phyloP scores from a whole-genome alignment of 2,797 vertebrate genomes.

The Pantherophis alleghaniensis region DNA sequence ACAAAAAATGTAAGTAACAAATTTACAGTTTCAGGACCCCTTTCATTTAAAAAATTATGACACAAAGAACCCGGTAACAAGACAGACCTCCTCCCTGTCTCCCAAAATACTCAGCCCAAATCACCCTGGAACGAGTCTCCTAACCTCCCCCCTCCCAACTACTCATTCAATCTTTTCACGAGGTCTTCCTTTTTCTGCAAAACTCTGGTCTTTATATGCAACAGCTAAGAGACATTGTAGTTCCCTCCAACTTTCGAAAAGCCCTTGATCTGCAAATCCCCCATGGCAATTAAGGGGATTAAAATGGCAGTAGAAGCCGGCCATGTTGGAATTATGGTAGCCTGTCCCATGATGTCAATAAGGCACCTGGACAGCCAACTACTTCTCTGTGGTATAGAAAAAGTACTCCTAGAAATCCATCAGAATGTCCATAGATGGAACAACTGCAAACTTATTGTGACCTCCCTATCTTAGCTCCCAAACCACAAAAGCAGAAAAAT shows the following conservation, averaged over 20 bases:
- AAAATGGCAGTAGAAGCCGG: neutral
- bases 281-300: neutral
- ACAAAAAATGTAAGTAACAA: neutral
- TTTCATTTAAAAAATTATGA: neutral
- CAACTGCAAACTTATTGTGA: neutral
- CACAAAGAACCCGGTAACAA: neutral
- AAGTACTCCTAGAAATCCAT: neutral
- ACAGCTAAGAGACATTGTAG: neutral
- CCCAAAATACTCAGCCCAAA: neutral
- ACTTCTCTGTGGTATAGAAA: neutral
- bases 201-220: neutral
- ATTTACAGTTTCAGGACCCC: neutral
- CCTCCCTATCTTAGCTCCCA: neutral
- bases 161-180: neutral
- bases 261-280: neutral
- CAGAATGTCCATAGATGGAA: neutral
- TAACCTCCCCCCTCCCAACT: neutral
- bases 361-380: neutral
- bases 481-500: neutral
- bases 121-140: neutral
- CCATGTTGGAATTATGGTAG: neutral
- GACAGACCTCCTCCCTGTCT: neutral
- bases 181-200: neutral
- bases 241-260: neutral
- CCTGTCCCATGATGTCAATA: neutral